These are phyloP conservation scores for Entelurus aequoreus DNA, from an alignment of 2,113 vertebrate species.

Conservation along the genomic window DNA sequence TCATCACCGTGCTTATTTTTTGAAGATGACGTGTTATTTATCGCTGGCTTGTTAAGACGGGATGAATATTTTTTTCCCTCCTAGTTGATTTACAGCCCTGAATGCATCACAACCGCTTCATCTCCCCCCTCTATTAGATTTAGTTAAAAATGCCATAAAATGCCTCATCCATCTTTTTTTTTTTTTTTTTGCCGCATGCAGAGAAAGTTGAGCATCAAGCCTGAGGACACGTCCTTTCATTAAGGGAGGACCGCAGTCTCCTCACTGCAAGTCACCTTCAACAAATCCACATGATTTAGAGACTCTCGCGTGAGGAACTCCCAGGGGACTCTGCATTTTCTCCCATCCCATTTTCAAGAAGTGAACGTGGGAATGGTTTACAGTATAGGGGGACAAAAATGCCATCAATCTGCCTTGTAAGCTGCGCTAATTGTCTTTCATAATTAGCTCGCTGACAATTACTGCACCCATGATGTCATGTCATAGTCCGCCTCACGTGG, in stretches of 20 bases:
- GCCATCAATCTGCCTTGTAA: conserved; percentile 48
- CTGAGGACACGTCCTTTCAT: conserved; percentile 62
- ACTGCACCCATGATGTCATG: conserved; percentile 63
- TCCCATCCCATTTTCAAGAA: conserved; percentile 51
- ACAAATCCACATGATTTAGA: conserved; percentile 70
- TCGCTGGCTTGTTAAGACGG: neutral
- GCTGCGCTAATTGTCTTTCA: conserved; percentile 74
- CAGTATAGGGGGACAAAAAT: neutral
- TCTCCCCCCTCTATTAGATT: conserved; percentile 19
- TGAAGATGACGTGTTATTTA: too few relatives aligned
- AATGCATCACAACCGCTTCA: conserved; percentile 29
- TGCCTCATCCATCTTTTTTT: conserved; percentile 38
- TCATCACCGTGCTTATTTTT: too few relatives aligned
- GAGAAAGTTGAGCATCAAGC: conserved; percentile 35
- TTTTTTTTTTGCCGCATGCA: conserved; percentile 18
- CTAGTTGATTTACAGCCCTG: conserved; percentile 22
- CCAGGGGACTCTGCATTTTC: conserved; percentile 54
- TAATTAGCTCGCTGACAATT: conserved; percentile 75
- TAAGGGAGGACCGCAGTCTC: conserved; percentile 56
- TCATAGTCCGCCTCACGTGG: conserved; percentile 37
- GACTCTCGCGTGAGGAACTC: conserved; percentile 66
- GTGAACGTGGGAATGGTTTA: conserved; percentile 27
- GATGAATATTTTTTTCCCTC: conserved; percentile 5
- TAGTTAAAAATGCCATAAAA: conserved; percentile 35
- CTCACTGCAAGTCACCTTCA: conserved; percentile 73